Evolutionary conservation across 2,797 vertebrate species (phyloP).

Genomic region (Micromesistius poutassou): DNA sequence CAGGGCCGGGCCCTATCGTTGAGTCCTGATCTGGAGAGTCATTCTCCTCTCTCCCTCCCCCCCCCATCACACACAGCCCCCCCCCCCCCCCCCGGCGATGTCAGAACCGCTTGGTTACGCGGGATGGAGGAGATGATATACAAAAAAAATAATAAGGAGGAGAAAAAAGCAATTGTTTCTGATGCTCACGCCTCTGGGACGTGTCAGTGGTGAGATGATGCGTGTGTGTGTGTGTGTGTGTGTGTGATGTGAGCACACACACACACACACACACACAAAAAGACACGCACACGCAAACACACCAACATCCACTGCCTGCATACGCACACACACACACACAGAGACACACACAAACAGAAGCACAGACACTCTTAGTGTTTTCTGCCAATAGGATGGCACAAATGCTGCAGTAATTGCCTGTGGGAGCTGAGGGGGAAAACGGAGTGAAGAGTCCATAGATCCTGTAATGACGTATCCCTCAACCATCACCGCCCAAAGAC

Average conservation of each 20-base stretch:
- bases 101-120: background rate
- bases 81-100: too few relatives aligned
- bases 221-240: background rate
- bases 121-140: background rate
- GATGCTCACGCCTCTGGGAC: background rate
- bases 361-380: background rate
- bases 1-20: too few relatives aligned
- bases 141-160: background rate
- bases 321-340: too few relatives aligned
- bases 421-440: constrained; percentile 1
- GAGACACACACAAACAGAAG: background rate
- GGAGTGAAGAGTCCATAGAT: background rate
- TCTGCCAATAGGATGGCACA: background rate
- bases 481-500: background rate
- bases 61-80: too few relatives aligned
- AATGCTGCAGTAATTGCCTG: background rate
- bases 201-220: background rate
- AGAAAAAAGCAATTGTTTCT: background rate
- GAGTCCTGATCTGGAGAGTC: too few relatives aligned
- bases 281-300: too few relatives aligned
- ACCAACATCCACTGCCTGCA: too few relatives aligned
- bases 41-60: background rate
- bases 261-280: too few relatives aligned
- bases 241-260: background rate
- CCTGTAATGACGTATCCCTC: background rate